A percentile compares a stretch with the other conserved stretches of the same genome.
These are phyloP conservation scores for Neomonachus schauinslandi DNA, from an alignment of 2,113 vertebrate species.

Conservation along the genomic window DNA sequence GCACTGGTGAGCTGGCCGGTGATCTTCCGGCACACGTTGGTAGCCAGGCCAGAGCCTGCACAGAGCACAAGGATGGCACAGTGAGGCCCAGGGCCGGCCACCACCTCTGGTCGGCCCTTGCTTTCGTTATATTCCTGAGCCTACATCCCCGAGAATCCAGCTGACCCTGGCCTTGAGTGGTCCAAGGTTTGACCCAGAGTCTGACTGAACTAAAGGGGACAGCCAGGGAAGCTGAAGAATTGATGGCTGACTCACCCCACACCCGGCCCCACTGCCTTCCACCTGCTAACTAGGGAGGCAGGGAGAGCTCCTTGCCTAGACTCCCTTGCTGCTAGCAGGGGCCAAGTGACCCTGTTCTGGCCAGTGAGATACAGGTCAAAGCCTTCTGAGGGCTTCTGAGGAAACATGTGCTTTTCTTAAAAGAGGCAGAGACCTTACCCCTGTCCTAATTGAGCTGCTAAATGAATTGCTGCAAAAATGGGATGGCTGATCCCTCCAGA, in stretches of 20 bases:
- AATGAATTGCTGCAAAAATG: not conserved
- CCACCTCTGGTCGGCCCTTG: not conserved
- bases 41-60: constrained; percentile 91
- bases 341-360: not conserved
- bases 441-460: not conserved
- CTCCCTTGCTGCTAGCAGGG: not conserved
- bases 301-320: not conserved
- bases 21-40: constrained; percentile 94
- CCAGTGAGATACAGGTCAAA: not conserved
- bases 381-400: not conserved
- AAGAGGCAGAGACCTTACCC: not conserved
- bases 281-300: not conserved
- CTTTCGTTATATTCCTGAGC: not conserved
- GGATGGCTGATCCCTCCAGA: not conserved
- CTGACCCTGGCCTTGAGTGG: not conserved
- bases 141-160: not conserved
- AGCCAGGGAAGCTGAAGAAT: not conserved
- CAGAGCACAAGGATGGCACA: not conserved
- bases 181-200: not conserved
- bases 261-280: not conserved
- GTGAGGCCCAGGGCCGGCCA: not conserved
- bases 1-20: constrained; percentile 95
- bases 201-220: not conserved
- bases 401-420: not conserved
- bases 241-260: not conserved